phyloP scores from a whole-genome alignment of 2,797 vertebrate genomes.

The Neopelma chrysocephalum region DNA sequence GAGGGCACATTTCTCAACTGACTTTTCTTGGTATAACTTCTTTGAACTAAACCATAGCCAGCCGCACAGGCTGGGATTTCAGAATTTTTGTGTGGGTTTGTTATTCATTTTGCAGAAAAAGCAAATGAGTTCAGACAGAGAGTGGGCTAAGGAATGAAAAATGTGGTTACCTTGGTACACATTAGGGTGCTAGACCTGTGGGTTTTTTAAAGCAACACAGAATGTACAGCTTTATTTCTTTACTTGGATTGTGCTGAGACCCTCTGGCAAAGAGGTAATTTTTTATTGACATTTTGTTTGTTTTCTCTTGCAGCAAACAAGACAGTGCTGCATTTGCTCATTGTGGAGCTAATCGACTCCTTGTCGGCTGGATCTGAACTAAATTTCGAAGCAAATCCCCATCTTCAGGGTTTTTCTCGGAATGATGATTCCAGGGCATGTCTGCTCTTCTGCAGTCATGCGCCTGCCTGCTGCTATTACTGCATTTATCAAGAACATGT shows the following conservation, averaged over 20 bases:
- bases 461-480: not conserved
- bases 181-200: not conserved
- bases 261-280: constrained; percentile 59
- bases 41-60: not conserved
- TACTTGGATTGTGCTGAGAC: constrained; percentile 23
- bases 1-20: not conserved
- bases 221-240: constrained; percentile 40
- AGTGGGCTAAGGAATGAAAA: constrained; percentile 24
- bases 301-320: constrained; percentile 61
- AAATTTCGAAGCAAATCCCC: constrained; percentile 47
- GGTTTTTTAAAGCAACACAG: not conserved
- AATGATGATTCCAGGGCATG: constrained; percentile 20
- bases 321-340: constrained; percentile 63
- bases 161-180: not conserved
- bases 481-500: not conserved
- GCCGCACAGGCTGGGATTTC: not conserved
- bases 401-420: constrained; percentile 26
- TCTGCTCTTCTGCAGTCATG: constrained; percentile 6
- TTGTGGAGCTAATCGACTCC: constrained; percentile 57
- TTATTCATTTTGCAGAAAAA: constrained; percentile 23
- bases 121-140: constrained; percentile 21
- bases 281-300: constrained; percentile 66
- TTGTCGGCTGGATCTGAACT: constrained; percentile 61
- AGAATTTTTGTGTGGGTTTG: not conserved
- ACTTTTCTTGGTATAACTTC: not conserved